Evolutionary conservation across 1,140 invertebrate genomes (phyloP).

Genomic region (Drosophila ogumai): DNA sequence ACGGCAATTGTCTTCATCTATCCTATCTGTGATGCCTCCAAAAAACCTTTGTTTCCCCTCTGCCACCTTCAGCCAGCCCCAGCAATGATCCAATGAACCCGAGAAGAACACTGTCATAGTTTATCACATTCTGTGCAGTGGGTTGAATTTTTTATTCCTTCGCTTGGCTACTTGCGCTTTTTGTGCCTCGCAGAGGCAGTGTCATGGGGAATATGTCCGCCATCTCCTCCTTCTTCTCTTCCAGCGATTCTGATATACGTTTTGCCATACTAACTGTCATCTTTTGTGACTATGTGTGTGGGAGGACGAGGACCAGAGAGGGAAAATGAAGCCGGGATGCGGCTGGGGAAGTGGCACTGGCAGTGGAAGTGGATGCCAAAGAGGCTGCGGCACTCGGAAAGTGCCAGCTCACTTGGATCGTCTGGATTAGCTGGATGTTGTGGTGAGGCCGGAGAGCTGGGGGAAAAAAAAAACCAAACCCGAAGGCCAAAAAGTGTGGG

Average conservation of each 20-base stretch:
- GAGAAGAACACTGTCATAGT: constrained; percentile 46
- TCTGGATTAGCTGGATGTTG: constrained; percentile 66
- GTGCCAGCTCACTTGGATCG: constrained; percentile 62
- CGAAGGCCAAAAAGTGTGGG: constrained; percentile 39
- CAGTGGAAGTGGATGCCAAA: constrained; percentile 32
- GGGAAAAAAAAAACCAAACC: constrained; percentile 1
- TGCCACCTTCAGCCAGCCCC: background rate
- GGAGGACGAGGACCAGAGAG: background rate
- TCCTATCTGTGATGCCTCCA: constrained; percentile 10
- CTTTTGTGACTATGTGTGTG: constrained; percentile 55
- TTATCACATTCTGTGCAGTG: constrained; percentile 63
- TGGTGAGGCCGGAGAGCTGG: constrained; percentile 29
- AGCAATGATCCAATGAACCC: constrained; percentile 43
- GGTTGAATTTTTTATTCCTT: constrained; percentile 28
- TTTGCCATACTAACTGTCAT: constrained; percentile 70
- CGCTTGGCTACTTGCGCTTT: constrained; percentile 43
- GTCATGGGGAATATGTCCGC: constrained; percentile 55
- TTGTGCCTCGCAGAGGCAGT: constrained; percentile 17
- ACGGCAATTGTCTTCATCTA: constrained; percentile 34
- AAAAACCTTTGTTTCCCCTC: constrained; percentile 3
- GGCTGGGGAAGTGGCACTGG: constrained; percentile 4
- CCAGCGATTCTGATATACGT: constrained; percentile 62
- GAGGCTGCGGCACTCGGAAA: constrained; percentile 53
- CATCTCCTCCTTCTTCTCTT: background rate
- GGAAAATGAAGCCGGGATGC: constrained; percentile 1